Evolutionary conservation across 2,888 invertebrate genomes (phyloP).

Genomic region (Bombylius major): DNA sequence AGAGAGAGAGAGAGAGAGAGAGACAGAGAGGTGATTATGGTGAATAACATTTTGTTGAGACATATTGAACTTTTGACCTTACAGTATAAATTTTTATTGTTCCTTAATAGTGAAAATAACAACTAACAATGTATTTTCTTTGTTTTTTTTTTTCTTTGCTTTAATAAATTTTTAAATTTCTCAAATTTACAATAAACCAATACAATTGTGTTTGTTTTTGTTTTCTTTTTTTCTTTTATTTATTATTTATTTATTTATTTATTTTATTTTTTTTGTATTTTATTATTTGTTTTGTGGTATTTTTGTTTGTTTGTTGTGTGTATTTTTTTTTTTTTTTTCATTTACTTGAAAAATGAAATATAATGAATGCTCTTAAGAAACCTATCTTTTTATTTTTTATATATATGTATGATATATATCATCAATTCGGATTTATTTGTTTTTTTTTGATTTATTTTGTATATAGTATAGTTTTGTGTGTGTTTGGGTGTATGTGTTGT

Average conservation of each 20-base stretch:
- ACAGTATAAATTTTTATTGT: no score
- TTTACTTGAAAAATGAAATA: neutral
- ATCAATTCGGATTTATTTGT: conserved; percentile 16
- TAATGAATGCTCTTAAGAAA: no score
- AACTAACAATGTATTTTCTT: neutral
- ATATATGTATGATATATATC: neutral
- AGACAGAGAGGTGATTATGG: no score
- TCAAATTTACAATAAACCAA: conserved; percentile 5
- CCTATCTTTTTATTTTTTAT: neutral
- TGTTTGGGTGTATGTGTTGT: no score
- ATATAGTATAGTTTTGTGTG: no score
- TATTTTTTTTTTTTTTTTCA: neutral
- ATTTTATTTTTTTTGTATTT: neutral
- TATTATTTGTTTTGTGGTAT: no score
- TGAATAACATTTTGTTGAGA: no score
- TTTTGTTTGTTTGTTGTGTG: neutral
- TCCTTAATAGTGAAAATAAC: no score
- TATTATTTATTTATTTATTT: conserved; percentile 1
- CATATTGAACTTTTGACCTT: no score
- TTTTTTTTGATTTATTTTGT: conserved; percentile 14
- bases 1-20: no score
- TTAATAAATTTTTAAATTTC: neutral
- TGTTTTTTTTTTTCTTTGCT: neutral
- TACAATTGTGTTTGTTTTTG: conserved; percentile 5
- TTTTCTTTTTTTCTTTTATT: conserved; percentile 3